These are phyloP conservation scores for Parelbella ahira DNA, from an alignment of 2,888 invertebrate genomes.

Conservation along the genomic window DNA sequence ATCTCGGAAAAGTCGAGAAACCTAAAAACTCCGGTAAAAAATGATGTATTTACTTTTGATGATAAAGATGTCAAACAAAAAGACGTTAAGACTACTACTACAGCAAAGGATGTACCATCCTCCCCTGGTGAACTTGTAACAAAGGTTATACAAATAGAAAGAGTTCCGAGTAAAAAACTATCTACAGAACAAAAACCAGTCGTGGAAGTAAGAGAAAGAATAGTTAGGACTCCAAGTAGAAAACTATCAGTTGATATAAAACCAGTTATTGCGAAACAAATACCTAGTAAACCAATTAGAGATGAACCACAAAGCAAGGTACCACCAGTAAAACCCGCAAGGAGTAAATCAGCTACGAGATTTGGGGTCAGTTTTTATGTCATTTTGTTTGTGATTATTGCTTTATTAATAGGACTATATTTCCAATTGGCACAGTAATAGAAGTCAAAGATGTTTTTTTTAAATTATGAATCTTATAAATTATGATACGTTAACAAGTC, in stretches of 20 bases:
- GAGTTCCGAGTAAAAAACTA: constrained; percentile 66
- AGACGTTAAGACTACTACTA: constrained; percentile 38
- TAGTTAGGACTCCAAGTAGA: constrained; percentile 69
- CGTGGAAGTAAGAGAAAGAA: constrained; percentile 65
- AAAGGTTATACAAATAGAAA: constrained; percentile 69
- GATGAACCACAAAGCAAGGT: constrained; percentile 56
- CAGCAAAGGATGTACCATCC: constrained; percentile 48
- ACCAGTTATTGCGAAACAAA: constrained; percentile 49
- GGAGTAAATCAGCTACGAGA: constrained; percentile 75
- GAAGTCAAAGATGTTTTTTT: constrained; percentile 34
- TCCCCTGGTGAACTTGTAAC: constrained; percentile 62
- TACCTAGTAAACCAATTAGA: constrained; percentile 40
- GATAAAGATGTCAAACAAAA: constrained; percentile 43
- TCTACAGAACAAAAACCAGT: constrained; percentile 57
- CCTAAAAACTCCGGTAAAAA: constrained; percentile 48
- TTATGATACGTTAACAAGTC: constrained; percentile 1
- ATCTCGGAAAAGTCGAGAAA: constrained; percentile 38
- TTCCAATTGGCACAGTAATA: constrained; percentile 52
- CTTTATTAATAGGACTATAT: constrained; percentile 69
- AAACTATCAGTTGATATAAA: constrained; percentile 53
- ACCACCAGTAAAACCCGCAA: constrained; percentile 71
- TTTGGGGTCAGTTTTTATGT: constrained; percentile 74
- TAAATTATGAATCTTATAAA: constrained; percentile 30
- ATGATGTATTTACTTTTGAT: constrained; percentile 57
- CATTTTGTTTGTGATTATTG: constrained; percentile 60